These are phyloP conservation scores for Phataginus tricuspis DNA, from an alignment of 2,797 vertebrate genomes.

Conservation along the genomic window DNA sequence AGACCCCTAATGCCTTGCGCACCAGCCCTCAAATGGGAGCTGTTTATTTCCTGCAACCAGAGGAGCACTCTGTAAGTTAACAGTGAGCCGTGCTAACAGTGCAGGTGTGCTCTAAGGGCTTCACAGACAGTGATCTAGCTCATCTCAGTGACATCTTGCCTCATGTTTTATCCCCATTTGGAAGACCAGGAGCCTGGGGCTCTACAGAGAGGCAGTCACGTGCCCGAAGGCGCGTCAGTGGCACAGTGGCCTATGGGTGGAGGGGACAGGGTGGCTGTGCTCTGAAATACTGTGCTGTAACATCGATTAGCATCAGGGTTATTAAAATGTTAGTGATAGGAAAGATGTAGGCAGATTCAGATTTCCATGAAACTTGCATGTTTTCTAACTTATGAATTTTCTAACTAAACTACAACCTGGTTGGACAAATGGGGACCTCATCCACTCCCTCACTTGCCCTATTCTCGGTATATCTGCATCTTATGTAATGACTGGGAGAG, in stretches of 20 bases:
- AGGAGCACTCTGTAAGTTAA: too few species aligned
- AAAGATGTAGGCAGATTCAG: constrained; percentile 3
- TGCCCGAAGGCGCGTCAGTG: not conserved
- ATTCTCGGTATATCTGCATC: not conserved
- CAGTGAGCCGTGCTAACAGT: not conserved
- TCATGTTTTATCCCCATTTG: not conserved
- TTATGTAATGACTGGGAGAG: not conserved
- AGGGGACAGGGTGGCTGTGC: not conserved
- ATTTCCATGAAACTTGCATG: not conserved
- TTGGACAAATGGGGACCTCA: not conserved
- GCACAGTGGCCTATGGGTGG: not conserved
- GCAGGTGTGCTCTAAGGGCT: not conserved
- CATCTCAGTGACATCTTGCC: not conserved
- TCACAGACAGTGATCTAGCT: not conserved
- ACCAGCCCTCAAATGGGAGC: not conserved
- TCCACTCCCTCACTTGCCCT: not conserved
- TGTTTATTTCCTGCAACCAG: not conserved
- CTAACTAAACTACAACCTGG: not conserved
- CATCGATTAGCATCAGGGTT: not conserved
- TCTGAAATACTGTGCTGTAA: not conserved
- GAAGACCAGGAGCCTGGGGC: not conserved
- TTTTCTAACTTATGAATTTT: not conserved
- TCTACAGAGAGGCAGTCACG: not conserved
- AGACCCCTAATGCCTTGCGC: fast-evolving
- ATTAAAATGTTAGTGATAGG: not conserved